These are phyloP conservation scores for Melanostigma gelatinosum DNA, from an alignment of 2,113 vertebrate genomes.

Conservation along the genomic window DNA sequence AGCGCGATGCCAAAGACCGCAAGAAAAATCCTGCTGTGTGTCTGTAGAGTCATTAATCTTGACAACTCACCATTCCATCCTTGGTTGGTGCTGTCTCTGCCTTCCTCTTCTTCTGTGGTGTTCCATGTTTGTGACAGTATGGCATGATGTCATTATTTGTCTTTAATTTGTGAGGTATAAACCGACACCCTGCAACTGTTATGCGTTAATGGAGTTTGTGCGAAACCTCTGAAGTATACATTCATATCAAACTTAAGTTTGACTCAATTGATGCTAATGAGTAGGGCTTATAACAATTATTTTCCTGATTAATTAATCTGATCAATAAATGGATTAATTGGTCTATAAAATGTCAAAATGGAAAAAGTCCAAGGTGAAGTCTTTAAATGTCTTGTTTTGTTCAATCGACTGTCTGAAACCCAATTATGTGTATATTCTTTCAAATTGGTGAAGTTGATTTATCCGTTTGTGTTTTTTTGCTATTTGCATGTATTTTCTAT, in stretches of 20 bases:
- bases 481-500: no score
- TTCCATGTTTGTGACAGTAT: background rate
- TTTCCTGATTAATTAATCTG: background rate
- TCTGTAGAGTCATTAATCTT: constrained; percentile 84
- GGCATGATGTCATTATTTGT: constrained; percentile 25
- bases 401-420: background rate
- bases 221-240: background rate
- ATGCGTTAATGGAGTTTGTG: background rate
- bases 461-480: background rate
- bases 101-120: constrained; percentile 40
- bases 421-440: background rate
- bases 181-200: background rate
- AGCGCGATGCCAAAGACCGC: constrained; percentile 91
- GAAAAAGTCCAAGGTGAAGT: background rate
- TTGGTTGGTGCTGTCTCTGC: constrained; percentile 81
- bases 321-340: background rate
- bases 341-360: background rate
- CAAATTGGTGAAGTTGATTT: background rate
- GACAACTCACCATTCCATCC: constrained; percentile 61
- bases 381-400: background rate
- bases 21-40: constrained; percentile 93
- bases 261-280: background rate
- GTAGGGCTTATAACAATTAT: background rate
- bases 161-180: background rate
- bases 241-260: background rate